Evolutionary conservation across 1,140 invertebrate genomes (phyloP).

Genomic region (Eurosta solidaginis): DNA sequence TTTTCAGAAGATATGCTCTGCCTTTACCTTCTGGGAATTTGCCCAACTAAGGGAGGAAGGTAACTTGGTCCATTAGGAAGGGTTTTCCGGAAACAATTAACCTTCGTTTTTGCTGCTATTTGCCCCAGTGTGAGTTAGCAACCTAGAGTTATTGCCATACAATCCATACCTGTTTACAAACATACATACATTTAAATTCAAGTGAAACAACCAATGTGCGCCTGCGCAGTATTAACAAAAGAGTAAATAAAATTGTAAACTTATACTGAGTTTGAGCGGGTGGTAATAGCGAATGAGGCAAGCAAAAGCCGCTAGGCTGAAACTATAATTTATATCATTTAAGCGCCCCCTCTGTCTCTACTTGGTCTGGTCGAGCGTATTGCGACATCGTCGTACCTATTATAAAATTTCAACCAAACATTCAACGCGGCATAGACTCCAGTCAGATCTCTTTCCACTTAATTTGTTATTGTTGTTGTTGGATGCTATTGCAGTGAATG

Average conservation of each 20-base stretch:
- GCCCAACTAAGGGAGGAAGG: too few species aligned
- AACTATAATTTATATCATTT: slow-evolving; percentile 25
- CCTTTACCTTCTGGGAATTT: too few species aligned
- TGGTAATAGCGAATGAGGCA: not conserved
- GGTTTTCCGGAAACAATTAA: too few species aligned
- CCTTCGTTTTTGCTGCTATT: too few species aligned
- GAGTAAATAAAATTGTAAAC: not conserved
- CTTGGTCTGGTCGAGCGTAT: not conserved
- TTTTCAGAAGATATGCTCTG: too few species aligned
- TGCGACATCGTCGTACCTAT: not conserved
- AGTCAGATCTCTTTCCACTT: not conserved
- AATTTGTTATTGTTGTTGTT: not conserved
- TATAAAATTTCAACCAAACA: slow-evolving; percentile 6
- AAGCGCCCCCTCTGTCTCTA: not conserved
- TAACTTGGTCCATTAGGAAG: too few species aligned
- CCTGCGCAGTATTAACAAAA: not conserved
- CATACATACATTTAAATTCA: not conserved
- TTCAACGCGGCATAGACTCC: not conserved
- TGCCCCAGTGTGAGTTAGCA: too few species aligned
- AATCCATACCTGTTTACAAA: not conserved
- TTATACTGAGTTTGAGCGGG: not conserved
- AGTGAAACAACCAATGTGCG: not conserved
- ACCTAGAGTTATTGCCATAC: not conserved
- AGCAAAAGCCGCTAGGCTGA: not conserved
- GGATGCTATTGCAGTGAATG: not conserved